These are phyloP conservation scores for Sapajus apella DNA, from an alignment of 2,113 vertebrate genomes.

Conservation along the genomic window DNA sequence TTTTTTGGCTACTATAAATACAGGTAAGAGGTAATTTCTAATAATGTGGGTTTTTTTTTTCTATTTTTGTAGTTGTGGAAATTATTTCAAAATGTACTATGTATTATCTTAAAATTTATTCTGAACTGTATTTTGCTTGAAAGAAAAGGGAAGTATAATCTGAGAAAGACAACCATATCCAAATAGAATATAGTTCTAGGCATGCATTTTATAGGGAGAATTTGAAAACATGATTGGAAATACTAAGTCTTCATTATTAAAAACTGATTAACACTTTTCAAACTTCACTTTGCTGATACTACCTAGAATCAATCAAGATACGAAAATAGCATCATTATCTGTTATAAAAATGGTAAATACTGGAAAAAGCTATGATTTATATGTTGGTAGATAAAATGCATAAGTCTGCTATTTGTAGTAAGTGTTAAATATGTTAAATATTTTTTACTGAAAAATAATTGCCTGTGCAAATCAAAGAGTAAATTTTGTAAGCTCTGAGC, in stretches of 20 bases:
- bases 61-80: constrained; percentile 52
- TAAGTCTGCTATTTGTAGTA: constrained; percentile 1
- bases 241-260: constrained; percentile 28
- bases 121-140: constrained; percentile 50
- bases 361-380: neutral
- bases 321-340: neutral
- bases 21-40: constrained; percentile 64
- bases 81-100: constrained; percentile 63
- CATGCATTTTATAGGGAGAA: neutral
- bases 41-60: neutral
- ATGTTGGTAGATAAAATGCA: neutral
- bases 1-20: constrained; percentile 56
- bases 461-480: neutral
- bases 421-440: constrained; percentile 15
- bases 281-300: neutral
- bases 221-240: constrained; percentile 29
- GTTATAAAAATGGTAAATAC: neutral
- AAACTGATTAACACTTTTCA: constrained; percentile 21
- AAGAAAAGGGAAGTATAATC: constrained; percentile 44
- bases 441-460: constrained; percentile 6
- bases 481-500: neutral
- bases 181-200: constrained; percentile 4
- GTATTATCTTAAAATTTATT: constrained; percentile 64
- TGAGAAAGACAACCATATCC: constrained; percentile 19
- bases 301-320: neutral